Base-by-base conservation (phyloP, 2,888 invertebrate species). In the Lithophane ornitopus region DNA sequence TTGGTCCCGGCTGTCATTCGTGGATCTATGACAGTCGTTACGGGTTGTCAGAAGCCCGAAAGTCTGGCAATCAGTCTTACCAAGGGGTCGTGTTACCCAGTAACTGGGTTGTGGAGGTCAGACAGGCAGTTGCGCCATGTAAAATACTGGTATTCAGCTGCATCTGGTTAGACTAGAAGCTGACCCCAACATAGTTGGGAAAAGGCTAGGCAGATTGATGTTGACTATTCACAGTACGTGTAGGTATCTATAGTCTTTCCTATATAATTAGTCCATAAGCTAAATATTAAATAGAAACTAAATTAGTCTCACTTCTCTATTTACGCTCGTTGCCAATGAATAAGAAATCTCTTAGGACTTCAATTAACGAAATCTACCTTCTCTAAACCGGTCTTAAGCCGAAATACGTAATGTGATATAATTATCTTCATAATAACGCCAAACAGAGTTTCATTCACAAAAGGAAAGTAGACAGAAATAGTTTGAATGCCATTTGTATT, bases 391-490 rank as follows among this genome's bases (percentile, higher is more conserved):
- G 41, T 62, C 34, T 44, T 63, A 56, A 59, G 14, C 39, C 39
- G 11, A 41, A 81, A 71, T 69, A 75, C 62, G 54, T 67, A 58
- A 71, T 62, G 11, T 58, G n/a, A 69, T 67, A 80, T 72, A 72
- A 72, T 76, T 70, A 82, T 54, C 22, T 26, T 52, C 49, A 56
- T 74, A 74, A 59, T 69, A 80, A 61, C 68, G 52, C 54, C 41
- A 41, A 54, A 74, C 49, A 56, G 28, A 66, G 44, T 73, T 67
- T 49, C 70, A 78, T 85, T 82, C 69, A 78, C 69, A 72, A 80
- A 88, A 84, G 80, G 85, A 87, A 87, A 88, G 84, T 74, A 44
- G 61, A 77, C 63, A 80, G 63, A 83, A 83, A 76, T 77, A 73
- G 44, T 83, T 77, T 76, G 72, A 68, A 82, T 74, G 67, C 76